These are phyloP conservation scores for Aphrophora alni DNA, from an alignment of 2,888 invertebrate genomes.

Conservation along the genomic window DNA sequence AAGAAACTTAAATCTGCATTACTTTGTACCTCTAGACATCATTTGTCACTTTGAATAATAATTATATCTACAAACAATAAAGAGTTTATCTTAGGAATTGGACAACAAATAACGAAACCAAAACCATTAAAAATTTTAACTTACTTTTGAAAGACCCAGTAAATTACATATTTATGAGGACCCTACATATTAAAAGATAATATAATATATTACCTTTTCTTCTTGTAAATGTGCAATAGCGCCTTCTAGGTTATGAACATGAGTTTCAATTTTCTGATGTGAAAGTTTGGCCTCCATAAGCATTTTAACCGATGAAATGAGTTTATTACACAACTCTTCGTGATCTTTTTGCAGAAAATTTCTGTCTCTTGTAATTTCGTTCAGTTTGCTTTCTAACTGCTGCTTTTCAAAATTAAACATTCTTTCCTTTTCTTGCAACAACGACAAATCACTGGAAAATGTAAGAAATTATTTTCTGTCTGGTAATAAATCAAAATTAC, in stretches of 20 bases:
- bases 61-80: too few species aligned
- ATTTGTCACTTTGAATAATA: too few species aligned
- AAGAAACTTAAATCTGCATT: too few species aligned
- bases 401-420: not conserved
- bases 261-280: not conserved
- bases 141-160: too few species aligned
- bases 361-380: not conserved
- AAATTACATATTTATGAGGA: too few species aligned
- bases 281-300: slow-evolving; percentile 27
- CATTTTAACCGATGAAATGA: slow-evolving; percentile 16
- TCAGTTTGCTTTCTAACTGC: not conserved
- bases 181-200: too few species aligned
- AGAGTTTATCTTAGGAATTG: too few species aligned
- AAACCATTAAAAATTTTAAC: too few species aligned
- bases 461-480: too few species aligned
- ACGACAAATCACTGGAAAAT: not conserved
- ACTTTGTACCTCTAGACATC: too few species aligned
- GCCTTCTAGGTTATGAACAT: not conserved
- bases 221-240: not conserved
- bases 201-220: not conserved
- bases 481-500: too few species aligned
- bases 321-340: slow-evolving; percentile 26
- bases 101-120: too few species aligned
- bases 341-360: slow-evolving; percentile 30
- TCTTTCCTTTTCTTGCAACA: not conserved